phyloP scores from a whole-genome alignment of 1,140 invertebrate genomes.

The Meloidogyne hapla region DNA sequence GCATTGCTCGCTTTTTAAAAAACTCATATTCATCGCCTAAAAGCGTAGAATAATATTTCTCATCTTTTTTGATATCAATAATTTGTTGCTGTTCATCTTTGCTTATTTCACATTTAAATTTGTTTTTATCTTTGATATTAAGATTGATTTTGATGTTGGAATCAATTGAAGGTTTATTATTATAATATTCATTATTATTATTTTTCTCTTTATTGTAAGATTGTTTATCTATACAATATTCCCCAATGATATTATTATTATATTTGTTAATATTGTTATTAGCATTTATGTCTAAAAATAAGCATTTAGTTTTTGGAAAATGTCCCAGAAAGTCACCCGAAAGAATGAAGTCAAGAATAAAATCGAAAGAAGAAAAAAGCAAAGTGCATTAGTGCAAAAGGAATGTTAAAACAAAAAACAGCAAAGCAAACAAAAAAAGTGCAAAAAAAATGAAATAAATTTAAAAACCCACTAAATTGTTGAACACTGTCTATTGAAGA shows the following conservation, averaged over 20 bases:
- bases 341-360: neutral
- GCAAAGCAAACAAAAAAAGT: neutral
- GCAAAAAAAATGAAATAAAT: neutral
- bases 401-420: neutral
- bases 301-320: neutral
- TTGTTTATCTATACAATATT: neutral
- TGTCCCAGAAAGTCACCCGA: neutral
- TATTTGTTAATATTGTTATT: neutral
- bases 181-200: neutral
- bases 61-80: neutral
- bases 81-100: too few relatives aligned
- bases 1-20: neutral
- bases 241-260: neutral
- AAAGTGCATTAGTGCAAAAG: too few relatives aligned
- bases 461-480: neutral
- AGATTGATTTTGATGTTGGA: neutral
- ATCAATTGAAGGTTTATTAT: neutral
- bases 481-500: neutral
- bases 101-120: neutral
- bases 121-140: too few relatives aligned
- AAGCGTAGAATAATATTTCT: neutral
- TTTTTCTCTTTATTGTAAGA: neutral
- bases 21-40: constrained; percentile 5
- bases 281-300: neutral
- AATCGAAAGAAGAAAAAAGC: too few relatives aligned